These are phyloP conservation scores for Anthonomus grandis DNA, from an alignment of 1,140 invertebrate species.

Conservation along the genomic window DNA sequence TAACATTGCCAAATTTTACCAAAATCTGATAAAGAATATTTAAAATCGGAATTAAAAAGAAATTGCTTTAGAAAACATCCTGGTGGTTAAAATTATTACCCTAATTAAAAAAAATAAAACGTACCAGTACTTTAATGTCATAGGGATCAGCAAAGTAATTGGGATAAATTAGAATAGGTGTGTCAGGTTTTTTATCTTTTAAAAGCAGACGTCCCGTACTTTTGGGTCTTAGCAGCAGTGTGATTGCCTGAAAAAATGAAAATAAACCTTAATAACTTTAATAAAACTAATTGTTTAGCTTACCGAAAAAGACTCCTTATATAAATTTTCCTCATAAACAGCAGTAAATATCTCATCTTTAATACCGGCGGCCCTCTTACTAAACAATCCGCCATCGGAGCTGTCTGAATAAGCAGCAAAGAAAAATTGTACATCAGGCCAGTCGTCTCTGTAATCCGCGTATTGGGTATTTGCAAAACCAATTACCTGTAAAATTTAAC, in stretches of 20 bases:
- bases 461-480: slow-evolving; percentile 74
- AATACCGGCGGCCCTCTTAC: slow-evolving; percentile 63
- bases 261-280: background rate
- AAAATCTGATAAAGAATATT: too few species aligned
- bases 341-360: slow-evolving; percentile 62
- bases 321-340: slow-evolving; percentile 66
- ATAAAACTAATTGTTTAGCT: background rate
- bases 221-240: slow-evolving; percentile 69
- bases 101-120: too few species aligned
- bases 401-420: slow-evolving; percentile 67
- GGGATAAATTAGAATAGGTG: slow-evolving; percentile 70
- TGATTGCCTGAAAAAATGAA: slow-evolving; percentile 63
- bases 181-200: slow-evolving; percentile 64
- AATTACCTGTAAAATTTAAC: slow-evolving; percentile 49
- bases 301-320: slow-evolving; percentile 60
- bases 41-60: too few species aligned
- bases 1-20: too few species aligned
- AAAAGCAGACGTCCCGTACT: slow-evolving; percentile 69
- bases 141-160: slow-evolving; percentile 71
- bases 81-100: too few species aligned
- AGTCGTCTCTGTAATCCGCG: slow-evolving; percentile 59
- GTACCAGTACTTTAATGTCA: slow-evolving; percentile 64
- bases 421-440: slow-evolving; percentile 77
- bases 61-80: too few species aligned
- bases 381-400: slow-evolving; percentile 71